These are phyloP conservation scores for Hyalella azteca DNA, from an alignment of 2,888 invertebrate species.

Conservation along the genomic window DNA sequence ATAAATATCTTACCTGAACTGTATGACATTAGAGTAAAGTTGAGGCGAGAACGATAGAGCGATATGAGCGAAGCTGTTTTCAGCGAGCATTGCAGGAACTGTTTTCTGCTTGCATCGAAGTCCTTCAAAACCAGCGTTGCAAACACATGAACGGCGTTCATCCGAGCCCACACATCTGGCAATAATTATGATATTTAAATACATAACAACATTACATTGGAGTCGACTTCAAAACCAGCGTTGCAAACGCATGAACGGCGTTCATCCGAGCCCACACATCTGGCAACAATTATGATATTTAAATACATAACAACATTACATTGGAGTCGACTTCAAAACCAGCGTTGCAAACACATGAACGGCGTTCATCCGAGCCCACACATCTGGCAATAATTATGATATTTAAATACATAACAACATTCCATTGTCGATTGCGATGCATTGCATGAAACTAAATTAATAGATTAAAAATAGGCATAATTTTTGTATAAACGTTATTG, in stretches of 20 bases:
- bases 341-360: conserved; percentile 39
- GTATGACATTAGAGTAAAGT: conserved; percentile 43
- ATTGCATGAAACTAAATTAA: too few species aligned
- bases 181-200: too few species aligned
- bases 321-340: conserved; percentile 43
- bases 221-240: conserved; percentile 43
- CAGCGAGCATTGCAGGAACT: conserved; percentile 41
- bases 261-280: conserved; percentile 37
- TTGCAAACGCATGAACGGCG: conserved; percentile 40
- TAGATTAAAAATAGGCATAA: too few species aligned
- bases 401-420: too few species aligned
- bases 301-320: too few species aligned
- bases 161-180: conserved; percentile 42
- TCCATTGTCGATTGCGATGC: too few species aligned
- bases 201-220: too few species aligned
- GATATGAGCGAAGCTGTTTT: conserved; percentile 48
- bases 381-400: too few species aligned
- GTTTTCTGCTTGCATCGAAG: conserved; percentile 40
- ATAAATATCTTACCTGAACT: conserved; percentile 52
- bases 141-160: conserved; percentile 29
- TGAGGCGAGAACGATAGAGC: conserved; percentile 47
- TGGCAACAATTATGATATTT: too few species aligned
- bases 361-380: not conserved
- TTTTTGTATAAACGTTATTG: too few species aligned
- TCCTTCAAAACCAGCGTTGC: conserved; percentile 45